Evolutionary conservation across 1,140 invertebrate genomes (phyloP).

Genomic region (Rhopalosiphum padi): DNA sequence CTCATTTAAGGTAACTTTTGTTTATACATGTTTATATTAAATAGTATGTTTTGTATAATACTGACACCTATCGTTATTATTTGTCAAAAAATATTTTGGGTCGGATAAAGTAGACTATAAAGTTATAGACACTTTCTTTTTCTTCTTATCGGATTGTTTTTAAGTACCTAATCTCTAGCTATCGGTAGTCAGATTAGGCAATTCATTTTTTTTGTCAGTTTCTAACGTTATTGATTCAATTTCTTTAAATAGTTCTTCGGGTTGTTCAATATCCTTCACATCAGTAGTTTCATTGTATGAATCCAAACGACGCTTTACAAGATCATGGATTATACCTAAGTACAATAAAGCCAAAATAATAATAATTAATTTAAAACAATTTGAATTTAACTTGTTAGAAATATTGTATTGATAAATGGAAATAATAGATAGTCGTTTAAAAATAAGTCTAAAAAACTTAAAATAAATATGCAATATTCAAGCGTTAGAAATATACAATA

Average conservation of each 20-base stretch:
- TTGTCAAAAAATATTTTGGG: not conserved
- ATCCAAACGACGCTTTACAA: not conserved
- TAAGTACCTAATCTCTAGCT: not conserved
- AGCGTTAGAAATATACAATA: not conserved
- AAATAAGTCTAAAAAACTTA: not conserved
- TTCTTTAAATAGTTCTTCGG: slow-evolving; percentile 29
- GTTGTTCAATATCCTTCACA: not conserved
- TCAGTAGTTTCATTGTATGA: not conserved
- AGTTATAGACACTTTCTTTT: not conserved
- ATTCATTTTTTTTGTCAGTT: not conserved
- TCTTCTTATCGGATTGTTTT: too few relatives aligned
- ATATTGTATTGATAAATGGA: not conserved
- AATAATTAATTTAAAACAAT: not conserved
- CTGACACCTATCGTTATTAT: not conserved
- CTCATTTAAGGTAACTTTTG: not conserved
- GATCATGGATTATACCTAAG: not conserved
- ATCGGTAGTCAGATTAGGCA: not conserved
- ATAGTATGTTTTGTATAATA: not conserved
- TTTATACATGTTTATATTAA: not conserved
- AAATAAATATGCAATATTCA: too few relatives aligned
- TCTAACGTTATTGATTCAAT: slow-evolving; percentile 20
- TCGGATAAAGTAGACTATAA: not conserved
- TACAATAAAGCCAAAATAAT: not conserved
- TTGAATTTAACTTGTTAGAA: not conserved
- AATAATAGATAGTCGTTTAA: not conserved